Percentiles rank a stretch among this genome's conserved stretches.
Conservation (phyloP, 2,888 invertebrate genomes). For the Sepiola atlantica region DNA sequence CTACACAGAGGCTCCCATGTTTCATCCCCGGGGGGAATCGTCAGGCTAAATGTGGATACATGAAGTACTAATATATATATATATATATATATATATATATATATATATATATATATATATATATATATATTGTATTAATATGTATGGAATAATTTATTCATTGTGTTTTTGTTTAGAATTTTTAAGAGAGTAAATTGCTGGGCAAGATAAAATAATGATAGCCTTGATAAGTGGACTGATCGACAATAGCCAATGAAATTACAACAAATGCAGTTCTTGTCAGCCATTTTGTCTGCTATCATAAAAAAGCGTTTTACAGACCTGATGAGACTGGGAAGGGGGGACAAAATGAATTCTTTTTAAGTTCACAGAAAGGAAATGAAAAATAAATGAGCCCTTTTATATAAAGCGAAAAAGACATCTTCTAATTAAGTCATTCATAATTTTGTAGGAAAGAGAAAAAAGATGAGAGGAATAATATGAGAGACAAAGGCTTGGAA, state of each 20-base stretch:
- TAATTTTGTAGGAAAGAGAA: neutral
- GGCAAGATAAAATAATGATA: neutral
- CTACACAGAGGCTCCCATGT: too few species aligned
- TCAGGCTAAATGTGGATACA: too few species aligned
- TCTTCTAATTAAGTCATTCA: slow-evolving; percentile 12
- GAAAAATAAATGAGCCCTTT: slow-evolving; percentile 7
- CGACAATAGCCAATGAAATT: neutral
- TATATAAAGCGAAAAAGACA: neutral
- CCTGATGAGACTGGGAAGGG: neutral
- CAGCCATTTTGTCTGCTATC: neutral
- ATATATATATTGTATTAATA: neutral
- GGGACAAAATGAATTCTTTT: neutral
- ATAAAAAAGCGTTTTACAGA: neutral
- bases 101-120: neutral
- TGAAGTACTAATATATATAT: too few species aligned
- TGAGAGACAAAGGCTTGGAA: neutral
- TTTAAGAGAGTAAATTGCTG: neutral
- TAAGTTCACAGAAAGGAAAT: neutral
- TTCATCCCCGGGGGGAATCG: too few species aligned
- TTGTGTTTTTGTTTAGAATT: neutral
- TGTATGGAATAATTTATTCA: neutral
- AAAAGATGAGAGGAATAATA: neutral
- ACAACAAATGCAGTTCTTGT: neutral
- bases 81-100: neutral
- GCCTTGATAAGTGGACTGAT: neutral